These are phyloP conservation scores for Zonotrichia leucophrys DNA, from an alignment of 2,113 vertebrate species.

Conservation along the genomic window DNA sequence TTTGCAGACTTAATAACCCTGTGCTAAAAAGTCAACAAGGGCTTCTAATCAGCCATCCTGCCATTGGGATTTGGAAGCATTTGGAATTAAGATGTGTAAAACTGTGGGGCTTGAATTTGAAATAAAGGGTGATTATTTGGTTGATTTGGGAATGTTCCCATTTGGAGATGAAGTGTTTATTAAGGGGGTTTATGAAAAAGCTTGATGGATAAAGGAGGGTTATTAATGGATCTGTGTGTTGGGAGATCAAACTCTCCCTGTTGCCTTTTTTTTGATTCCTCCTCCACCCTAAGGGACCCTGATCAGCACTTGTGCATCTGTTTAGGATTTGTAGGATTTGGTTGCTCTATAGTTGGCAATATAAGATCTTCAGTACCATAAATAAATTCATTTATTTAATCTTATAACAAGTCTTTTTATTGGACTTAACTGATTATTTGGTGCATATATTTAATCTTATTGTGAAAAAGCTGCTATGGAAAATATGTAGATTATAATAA, in stretches of 20 bases:
- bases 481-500: slow-evolving; percentile 43
- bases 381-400: slow-evolving; percentile 82
- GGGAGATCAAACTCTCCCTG: slow-evolving; percentile 34
- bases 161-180: slow-evolving; percentile 29
- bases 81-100: slow-evolving; percentile 47
- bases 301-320: slow-evolving; percentile 58
- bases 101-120: slow-evolving; percentile 54
- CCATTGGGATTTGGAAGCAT: slow-evolving; percentile 14
- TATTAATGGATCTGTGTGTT: slow-evolving; percentile 30
- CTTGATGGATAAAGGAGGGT: slow-evolving; percentile 44
- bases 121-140: slow-evolving; percentile 46
- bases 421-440: slow-evolving; percentile 64
- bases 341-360: slow-evolving; percentile 67
- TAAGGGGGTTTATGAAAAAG: slow-evolving; percentile 14
- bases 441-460: slow-evolving; percentile 58
- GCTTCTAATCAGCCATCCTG: slow-evolving; percentile 21
- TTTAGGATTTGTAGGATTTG: slow-evolving; percentile 62
- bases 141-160: slow-evolving; percentile 39
- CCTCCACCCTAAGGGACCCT: slow-evolving; percentile 43
- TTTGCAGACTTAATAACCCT: not conserved
- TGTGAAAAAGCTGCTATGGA: slow-evolving; percentile 47
- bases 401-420: slow-evolving; percentile 66
- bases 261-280: slow-evolving; percentile 59
- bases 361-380: slow-evolving; percentile 65
- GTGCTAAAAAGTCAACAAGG: not conserved